A percentile compares a stretch with the other conserved stretches of the same genome.
These are phyloP conservation scores for Orthosia cruda DNA, from an alignment of 2,888 invertebrate genomes.

Conservation along the genomic window DNA sequence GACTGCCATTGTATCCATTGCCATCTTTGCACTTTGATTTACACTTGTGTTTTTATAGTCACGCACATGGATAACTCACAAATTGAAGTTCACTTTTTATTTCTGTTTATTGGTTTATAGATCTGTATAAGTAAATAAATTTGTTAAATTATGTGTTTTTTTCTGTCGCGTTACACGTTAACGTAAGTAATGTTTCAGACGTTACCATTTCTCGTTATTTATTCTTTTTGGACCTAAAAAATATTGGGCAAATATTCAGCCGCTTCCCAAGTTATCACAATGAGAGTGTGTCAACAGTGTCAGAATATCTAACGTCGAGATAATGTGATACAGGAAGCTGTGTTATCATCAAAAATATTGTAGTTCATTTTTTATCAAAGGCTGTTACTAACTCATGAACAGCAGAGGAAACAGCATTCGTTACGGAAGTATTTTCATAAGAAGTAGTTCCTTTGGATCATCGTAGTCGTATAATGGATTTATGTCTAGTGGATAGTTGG, in stretches of 20 bases:
- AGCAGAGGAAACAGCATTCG: neutral
- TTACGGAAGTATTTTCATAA: neutral
- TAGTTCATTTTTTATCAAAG: slow-evolving; percentile 7
- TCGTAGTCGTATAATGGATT: neutral
- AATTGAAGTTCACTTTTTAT: slow-evolving; percentile 28
- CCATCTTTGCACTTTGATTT: slow-evolving; percentile 80
- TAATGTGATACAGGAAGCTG: slow-evolving; percentile 46
- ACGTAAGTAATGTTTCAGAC: slow-evolving; percentile 26
- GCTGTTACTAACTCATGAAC: neutral
- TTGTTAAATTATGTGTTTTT: slow-evolving; percentile 7
- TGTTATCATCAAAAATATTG: slow-evolving; percentile 20
- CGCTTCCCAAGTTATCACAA: neutral
- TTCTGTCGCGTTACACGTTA: neutral
- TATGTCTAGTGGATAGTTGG: neutral
- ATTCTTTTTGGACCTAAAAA: neutral
- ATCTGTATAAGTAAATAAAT: slow-evolving; percentile 9
- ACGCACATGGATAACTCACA: slow-evolving; percentile 66
- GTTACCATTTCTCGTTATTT: slow-evolving; percentile 2
- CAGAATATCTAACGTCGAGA: slow-evolving; percentile 28
- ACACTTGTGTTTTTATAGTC: slow-evolving; percentile 69
- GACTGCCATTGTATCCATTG: slow-evolving; percentile 91
- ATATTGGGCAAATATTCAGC: neutral
- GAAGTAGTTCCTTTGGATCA: neutral
- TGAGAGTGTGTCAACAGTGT: slow-evolving; percentile 20
- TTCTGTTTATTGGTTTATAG: neutral